Percentiles rank a stretch among this genome's conserved stretches.
Conservation (phyloP, 2,113 vertebrate species). For the Scatophagus argus region DNA sequence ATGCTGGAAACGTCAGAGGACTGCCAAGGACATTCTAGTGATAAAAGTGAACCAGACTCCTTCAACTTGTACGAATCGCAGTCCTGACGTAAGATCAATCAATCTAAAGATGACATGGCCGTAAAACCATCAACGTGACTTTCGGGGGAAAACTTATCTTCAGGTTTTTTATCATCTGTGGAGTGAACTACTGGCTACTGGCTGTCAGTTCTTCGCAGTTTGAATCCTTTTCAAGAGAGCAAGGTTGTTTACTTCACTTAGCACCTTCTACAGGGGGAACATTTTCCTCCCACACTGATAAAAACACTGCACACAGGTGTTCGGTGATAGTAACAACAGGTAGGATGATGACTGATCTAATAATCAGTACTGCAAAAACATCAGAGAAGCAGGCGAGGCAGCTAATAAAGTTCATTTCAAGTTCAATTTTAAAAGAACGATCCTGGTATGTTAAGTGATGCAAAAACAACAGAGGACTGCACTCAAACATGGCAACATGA, state of each 20-base stretch:
- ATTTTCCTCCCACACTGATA: background rate
- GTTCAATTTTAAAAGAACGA: background rate
- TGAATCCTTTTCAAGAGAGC: background rate
- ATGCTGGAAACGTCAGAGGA: slow-evolving; percentile 55
- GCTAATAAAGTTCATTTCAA: background rate
- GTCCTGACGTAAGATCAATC: slow-evolving; percentile 24
- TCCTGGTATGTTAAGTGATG: background rate
- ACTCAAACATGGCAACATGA: too few species aligned
- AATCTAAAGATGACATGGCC: slow-evolving; percentile 28
- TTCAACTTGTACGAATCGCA: slow-evolving; percentile 36
- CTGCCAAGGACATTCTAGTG: slow-evolving; percentile 67
- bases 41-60: slow-evolving; percentile 56
- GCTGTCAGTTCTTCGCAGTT: background rate
- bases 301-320: background rate
- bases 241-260: background rate
- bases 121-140: slow-evolving; percentile 14
- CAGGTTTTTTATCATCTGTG: slow-evolving; percentile 22
- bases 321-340: background rate
- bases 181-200: slow-evolving; percentile 6
- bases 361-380: background rate
- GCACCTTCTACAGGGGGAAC: too few species aligned
- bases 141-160: background rate
- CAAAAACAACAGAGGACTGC: background rate
- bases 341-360: background rate
- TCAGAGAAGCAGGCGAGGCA: background rate